Evolutionary conservation across 2,113 vertebrate genomes (phyloP).

Genomic region (Hydrolagus affinis): DNA sequence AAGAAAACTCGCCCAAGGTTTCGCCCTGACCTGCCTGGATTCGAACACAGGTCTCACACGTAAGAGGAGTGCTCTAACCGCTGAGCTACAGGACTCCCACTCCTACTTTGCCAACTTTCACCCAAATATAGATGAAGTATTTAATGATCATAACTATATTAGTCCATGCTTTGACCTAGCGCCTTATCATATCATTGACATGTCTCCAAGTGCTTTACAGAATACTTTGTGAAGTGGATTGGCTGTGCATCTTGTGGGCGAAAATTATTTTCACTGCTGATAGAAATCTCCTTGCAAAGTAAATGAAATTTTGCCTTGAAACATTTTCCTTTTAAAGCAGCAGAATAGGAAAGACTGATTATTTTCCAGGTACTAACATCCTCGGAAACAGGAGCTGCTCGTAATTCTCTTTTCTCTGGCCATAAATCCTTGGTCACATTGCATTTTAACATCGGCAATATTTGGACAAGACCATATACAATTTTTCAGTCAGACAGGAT

Average conservation of each 20-base stretch:
- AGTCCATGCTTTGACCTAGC: too few species aligned
- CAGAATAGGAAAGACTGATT: background rate
- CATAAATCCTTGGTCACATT: background rate
- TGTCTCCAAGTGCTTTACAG: too few species aligned
- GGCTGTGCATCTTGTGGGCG: too few species aligned
- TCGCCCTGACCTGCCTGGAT: too few species aligned
- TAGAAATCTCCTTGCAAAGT: background rate
- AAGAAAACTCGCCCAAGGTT: too few species aligned
- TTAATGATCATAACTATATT: too few species aligned
- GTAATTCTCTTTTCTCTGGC: background rate
- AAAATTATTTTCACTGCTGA: too few species aligned
- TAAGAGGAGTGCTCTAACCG: too few species aligned
- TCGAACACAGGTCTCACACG: too few species aligned
- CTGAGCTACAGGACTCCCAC: too few species aligned
- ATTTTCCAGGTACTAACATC: background rate
- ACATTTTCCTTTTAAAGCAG: background rate
- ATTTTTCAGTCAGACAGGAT: conserved; percentile 24
- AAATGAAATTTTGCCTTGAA: background rate
- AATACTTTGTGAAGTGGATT: too few species aligned
- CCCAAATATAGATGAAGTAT: background rate
- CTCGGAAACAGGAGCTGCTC: background rate
- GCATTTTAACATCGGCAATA: conserved; percentile 18
- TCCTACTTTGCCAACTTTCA: background rate
- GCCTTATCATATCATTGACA: too few species aligned
- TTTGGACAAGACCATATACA: background rate